These are phyloP conservation scores for Calyptomena viridis DNA, from an alignment of 2,113 vertebrate genomes.

Conservation along the genomic window DNA sequence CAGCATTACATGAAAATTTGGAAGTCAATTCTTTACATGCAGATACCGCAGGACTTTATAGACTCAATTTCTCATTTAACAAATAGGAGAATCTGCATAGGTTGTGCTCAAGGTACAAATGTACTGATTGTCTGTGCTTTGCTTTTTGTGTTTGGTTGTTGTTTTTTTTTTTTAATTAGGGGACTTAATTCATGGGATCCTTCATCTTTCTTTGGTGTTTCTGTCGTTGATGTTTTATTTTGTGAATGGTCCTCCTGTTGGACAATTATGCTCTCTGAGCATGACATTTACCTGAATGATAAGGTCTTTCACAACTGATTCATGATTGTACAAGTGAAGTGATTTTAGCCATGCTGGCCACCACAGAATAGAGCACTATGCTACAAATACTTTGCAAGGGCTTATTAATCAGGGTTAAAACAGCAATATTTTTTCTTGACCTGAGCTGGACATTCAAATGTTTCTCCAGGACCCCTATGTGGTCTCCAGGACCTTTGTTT, in stretches of 20 bases:
- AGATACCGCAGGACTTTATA: background rate
- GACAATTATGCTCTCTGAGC: background rate
- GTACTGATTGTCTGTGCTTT: background rate
- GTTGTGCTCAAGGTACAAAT: background rate
- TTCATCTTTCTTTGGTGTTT: background rate
- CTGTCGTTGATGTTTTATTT: background rate
- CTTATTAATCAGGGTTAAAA: background rate
- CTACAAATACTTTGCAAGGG: background rate
- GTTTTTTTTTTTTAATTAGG: background rate
- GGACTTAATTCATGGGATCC: background rate
- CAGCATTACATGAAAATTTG: background rate
- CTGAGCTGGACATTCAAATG: background rate
- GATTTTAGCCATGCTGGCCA: background rate
- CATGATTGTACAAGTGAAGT: accelerated
- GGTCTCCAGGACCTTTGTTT: background rate
- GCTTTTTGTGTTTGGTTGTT: background rate
- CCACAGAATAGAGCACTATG: accelerated
- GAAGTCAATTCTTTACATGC: background rate
- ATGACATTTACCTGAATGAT: background rate
- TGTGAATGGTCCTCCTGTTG: background rate
- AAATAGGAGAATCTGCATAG: background rate
- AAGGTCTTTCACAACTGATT: background rate
- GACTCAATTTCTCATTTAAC: background rate
- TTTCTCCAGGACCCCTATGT: background rate
- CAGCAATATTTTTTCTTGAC: background rate